phyloP scores from a whole-genome alignment of 2,113 vertebrate genomes.

The Zapus hudsonius region DNA sequence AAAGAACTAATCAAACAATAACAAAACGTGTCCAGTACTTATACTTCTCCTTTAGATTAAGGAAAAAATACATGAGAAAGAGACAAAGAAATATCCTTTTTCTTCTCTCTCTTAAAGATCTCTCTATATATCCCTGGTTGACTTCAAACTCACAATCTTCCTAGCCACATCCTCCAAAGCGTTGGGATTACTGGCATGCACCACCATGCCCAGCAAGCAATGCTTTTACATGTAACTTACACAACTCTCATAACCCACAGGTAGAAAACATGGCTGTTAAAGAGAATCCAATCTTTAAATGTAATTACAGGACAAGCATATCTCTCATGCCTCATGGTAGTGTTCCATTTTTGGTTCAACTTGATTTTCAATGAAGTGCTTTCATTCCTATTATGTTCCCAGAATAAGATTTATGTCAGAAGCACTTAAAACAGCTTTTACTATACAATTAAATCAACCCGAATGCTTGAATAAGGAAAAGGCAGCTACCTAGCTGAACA shows the following conservation, averaged over 20 bases:
- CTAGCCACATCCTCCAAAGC: neutral
- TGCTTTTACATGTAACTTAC: neutral
- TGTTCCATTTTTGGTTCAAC: conserved; percentile 42
- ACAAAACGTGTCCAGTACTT: neutral
- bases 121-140: neutral
- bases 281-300: conserved; percentile 46
- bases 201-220: neutral
- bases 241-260: conserved; percentile 12
- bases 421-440: conserved; percentile 52
- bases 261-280: conserved; percentile 25
- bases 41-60: neutral
- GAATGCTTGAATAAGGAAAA: conserved; percentile 12
- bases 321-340: neutral
- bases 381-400: conserved; percentile 19
- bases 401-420: conserved; percentile 55
- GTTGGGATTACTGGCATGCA: neutral
- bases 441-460: conserved; percentile 9
- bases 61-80: neutral
- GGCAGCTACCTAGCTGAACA: neutral
- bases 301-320: conserved; percentile 17
- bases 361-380: conserved; percentile 48
- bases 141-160: neutral
- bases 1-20: neutral
- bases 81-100: neutral
- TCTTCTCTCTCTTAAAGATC: neutral